phyloP scores from a whole-genome alignment of 2,797 vertebrate species.

The Capromys pilorides region DNA sequence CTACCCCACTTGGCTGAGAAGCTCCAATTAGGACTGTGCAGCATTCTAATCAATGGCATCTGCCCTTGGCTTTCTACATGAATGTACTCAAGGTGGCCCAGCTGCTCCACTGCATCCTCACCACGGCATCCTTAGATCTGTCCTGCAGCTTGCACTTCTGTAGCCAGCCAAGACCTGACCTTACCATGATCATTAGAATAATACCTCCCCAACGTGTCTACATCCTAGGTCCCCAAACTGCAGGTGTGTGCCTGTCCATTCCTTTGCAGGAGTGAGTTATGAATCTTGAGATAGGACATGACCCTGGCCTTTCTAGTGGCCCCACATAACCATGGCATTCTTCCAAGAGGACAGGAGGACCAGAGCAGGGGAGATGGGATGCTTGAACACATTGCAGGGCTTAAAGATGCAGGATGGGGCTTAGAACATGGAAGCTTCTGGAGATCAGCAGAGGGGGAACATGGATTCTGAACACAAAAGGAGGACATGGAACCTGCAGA shows the following conservation, averaged over 20 bases:
- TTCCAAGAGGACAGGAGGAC: not conserved
- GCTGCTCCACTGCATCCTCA: rapidly evolving
- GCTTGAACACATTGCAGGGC: rapidly evolving
- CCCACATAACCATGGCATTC: not conserved
- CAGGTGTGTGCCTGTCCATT: not conserved
- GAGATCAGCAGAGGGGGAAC: too few species aligned
- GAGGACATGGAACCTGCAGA: not conserved
- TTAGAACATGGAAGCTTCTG: not conserved
- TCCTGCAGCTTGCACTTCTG: not conserved
- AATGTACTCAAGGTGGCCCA: rapidly evolving
- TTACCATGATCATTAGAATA: rapidly evolving
- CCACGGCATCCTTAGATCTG: rapidly evolving
- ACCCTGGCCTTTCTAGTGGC: not conserved
- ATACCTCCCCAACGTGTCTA: rapidly evolving
- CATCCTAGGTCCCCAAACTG: not conserved
- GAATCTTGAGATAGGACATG: not conserved
- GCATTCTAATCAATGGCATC: too few species aligned
- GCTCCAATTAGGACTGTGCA: rapidly evolving
- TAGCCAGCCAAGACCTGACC: not conserved
- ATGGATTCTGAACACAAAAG: not conserved
- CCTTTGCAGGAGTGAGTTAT: not conserved
- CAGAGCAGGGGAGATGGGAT: not conserved
- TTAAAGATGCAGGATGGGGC: not conserved
- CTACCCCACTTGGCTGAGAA: rapidly evolving
- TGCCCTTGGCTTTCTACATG: not conserved